Evolutionary conservation across 2,888 invertebrate species (phyloP), one percentile per base, ranked within the genome.

Genomic region (Hypomecis punctinalis): DNA sequence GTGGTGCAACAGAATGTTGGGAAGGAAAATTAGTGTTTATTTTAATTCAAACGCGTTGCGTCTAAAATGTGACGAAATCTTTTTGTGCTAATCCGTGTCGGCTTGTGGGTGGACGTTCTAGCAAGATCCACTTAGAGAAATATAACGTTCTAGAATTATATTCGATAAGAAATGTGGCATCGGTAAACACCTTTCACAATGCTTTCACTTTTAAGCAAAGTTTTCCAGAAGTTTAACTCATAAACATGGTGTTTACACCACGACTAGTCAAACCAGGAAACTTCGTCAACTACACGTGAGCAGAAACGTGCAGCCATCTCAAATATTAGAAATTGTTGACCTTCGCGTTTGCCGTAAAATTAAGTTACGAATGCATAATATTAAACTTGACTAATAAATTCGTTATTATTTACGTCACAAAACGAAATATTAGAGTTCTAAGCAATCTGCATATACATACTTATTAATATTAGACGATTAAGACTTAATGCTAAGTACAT

Each of bases 161-260:
- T 48, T n/a, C 33, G 7, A 9, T 39, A 43, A 45, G 43, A 49
- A 51, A 54, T 52, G 46, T 43, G n/a, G 58, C 53, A n/a, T 13
- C 45, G 42, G 7, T 36, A 42, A 53, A 53, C 63, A 9, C 57
- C 69, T 68, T 67, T 69, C 69, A 56, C 66, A 65, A 59, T 36
- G 69, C 72, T 72, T 72, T 72, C 72, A 67, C 72, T 70, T 67
- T 49, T 54, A 43, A 59, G 39, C 61, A 68, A 46, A 68, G 53
- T 70, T 72, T 72, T 72, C 72, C 69, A 69, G 68, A 68, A 65
- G 62, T 60, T 63, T 23, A 9, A 23, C 67, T 63, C 49, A 35
- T 57, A 51, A 56, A 39, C 46, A 51, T 33, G 37, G 43, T 58
- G 53, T 64, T 59, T 67, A 60, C 43, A 23, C 53, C 47, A 46